Base-by-base conservation (phyloP, 1,140 invertebrate genomes). In the Listronotus bonariensis region DNA sequence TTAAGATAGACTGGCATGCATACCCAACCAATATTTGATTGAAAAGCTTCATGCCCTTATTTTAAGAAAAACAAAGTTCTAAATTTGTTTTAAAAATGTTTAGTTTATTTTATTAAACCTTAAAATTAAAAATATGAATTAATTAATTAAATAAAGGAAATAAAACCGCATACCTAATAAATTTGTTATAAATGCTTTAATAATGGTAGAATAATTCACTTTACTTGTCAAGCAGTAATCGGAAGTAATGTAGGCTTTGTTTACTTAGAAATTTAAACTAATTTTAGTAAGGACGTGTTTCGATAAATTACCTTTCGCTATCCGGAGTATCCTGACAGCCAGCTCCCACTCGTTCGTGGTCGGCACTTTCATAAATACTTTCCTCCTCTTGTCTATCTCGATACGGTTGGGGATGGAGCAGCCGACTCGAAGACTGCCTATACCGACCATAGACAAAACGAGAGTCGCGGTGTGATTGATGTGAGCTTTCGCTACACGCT, bases 371-470 rank as follows among this genome's bases (percentile, higher is more conserved):
- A 78, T 92, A 92, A 70, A 92, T 90, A 76, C 89, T 36, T 36
- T 36, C 88, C 79, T 92, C 91, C 68, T 92, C 91, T 72, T 90
- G 90, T 86, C 86, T 80, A 72, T 80, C 80, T 69, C 82, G 81
- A 74, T 81, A 81, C 62, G 77, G 77, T 72, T 83, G 81, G 34
- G 80, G 75, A 52, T 80, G 76, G 12, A 77, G 70, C 38, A 88
- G 85, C 73, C 87, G 85, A 66, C 84, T 82, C 68, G 86, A 82
- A 65, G 90, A 89, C 71, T 89, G 89, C 71, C 91, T 83, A 46
- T 91, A 93, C 69, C 91, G 85, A 71, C 88, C 87, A 80, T 92
- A 93, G 71, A 90, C 87, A 77, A 92, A 91, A 71, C 89, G 84
- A 71, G 87, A 87, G 74, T 88, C 88, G 69, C 87, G 69, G 56